These are phyloP conservation scores for Blomia tropicalis DNA, from an alignment of 2,888 invertebrate species.

Conservation along the genomic window DNA sequence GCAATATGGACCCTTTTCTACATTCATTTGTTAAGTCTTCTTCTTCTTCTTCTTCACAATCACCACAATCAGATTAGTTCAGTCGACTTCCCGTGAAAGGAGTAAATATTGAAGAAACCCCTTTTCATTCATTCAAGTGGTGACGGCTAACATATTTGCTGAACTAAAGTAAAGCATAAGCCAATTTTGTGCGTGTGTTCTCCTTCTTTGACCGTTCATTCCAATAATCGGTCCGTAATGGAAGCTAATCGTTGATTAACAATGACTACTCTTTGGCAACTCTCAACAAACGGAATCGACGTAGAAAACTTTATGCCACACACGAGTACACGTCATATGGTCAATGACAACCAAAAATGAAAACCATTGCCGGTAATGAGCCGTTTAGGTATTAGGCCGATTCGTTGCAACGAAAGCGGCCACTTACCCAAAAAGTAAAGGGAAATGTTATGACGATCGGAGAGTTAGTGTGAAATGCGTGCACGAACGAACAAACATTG, in stretches of 20 bases:
- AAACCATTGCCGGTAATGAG: not conserved
- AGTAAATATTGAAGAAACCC: not conserved
- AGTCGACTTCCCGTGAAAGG: not conserved
- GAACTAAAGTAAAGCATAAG: too few relatives aligned
- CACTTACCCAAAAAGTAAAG: not conserved
- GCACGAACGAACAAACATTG: too few relatives aligned
- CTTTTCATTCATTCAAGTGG: not conserved
- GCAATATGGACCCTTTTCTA: too few relatives aligned
- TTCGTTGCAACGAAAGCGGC: not conserved
- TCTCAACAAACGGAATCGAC: not conserved
- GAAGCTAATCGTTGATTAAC: constrained; percentile 13
- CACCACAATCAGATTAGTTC: not conserved
- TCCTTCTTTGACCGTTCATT: not conserved
- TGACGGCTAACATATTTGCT: not conserved
- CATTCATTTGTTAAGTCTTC: too few relatives aligned
- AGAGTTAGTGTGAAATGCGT: not conserved
- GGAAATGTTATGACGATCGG: not conserved
- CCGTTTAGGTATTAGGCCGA: not conserved
- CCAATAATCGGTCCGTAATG: constrained; percentile 4
- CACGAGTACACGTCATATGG: not conserved
- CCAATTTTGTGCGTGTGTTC: constrained; percentile 7
- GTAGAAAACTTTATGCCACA: too few relatives aligned
- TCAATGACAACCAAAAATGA: not conserved
- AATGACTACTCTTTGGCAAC: constrained; percentile 4
- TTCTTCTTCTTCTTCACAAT: too few relatives aligned